Evolutionary conservation across 2,888 invertebrate species (phyloP).

Genomic region (Timema cristinae): DNA sequence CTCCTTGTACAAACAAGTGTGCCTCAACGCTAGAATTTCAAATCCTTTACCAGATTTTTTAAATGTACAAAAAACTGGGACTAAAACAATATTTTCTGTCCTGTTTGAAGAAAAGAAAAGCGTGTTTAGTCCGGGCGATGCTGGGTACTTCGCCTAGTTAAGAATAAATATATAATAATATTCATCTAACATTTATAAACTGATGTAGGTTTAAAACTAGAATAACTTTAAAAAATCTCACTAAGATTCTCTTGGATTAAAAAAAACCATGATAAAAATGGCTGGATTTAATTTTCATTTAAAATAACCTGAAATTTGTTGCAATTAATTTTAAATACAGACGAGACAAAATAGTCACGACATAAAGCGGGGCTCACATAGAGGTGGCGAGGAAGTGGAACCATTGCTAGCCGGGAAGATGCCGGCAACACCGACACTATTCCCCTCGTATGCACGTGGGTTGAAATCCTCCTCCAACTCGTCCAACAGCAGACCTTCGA

Average conservation of each 20-base stretch:
- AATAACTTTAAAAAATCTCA: not conserved
- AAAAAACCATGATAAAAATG: not conserved
- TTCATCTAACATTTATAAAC: not conserved
- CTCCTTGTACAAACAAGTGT: too few relatives aligned
- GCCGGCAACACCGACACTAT: conserved; percentile 40
- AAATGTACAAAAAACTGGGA: too few relatives aligned
- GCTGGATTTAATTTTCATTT: too few relatives aligned
- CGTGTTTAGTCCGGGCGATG: too few relatives aligned
- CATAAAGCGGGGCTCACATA: conserved; percentile 55
- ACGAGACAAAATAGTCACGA: not conserved
- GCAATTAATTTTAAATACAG: conserved; percentile 11
- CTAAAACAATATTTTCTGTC: too few relatives aligned
- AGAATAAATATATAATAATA: too few relatives aligned
- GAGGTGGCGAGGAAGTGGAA: conserved; percentile 56
- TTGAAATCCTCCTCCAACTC: conserved; percentile 86
- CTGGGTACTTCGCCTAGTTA: too few relatives aligned
- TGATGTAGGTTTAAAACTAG: not conserved
- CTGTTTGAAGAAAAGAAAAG: too few relatives aligned
- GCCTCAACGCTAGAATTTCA: too few relatives aligned
- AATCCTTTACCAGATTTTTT: too few relatives aligned
- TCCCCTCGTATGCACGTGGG: conserved; percentile 75
- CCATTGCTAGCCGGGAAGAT: conserved; percentile 38
- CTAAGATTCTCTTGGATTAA: not conserved
- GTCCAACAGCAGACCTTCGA: conserved; percentile 71
- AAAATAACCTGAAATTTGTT: conserved; percentile 20